Evolutionary conservation across 2,888 invertebrate species (phyloP), one percentile per base, ranked within the genome.

Genomic region (Amphiduros pacificus): DNA sequence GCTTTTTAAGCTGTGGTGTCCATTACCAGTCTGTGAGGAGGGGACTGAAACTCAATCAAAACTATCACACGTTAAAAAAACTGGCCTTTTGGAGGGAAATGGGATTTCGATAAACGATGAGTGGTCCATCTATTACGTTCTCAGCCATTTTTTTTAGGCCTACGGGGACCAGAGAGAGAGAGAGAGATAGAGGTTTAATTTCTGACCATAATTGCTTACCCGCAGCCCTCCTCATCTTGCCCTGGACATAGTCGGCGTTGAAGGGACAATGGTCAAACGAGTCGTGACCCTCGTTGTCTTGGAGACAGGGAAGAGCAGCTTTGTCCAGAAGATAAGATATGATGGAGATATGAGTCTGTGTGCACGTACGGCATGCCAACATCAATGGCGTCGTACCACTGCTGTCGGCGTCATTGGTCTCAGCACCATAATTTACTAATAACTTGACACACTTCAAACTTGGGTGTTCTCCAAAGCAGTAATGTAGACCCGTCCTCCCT

Each of bases 241-340:
- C 68, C 41, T 68, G 70, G 9, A 72, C 71, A 41, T 69, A 63
- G 20, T 68, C 66, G 22, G 65, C 60, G 31, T 66, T 62, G 44
- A 61, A 62, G 11, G 66, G 63, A 51, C 71, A 71, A 58, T 68
- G 61, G 58, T 72, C 71, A 29, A 71, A 65, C 9, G 71, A 50
- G 49, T 72, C 72, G 26, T 58, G 63, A 4, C 71, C 73, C 32
- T 72, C 66, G 1, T 61, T 54, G 55, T 73, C 72, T 60, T 69
- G 68, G 2, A 64, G 11, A 20, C 67, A 66, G 4, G 71, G 70
- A 44, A 71, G 66, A 36, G 73, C 73, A n/a, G 66, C 67, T 24
- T 63, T 36, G 22, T 68, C 65, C 11, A 73, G 54, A 31, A 73
- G 67, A 29, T 62, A 66, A 28, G 65, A 56, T 22, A 70, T 65